Percentiles rank a stretch among this genome's conserved stretches.
phyloP scores from a whole-genome alignment of 2,888 invertebrate species.

The Leptothorax acervorum region DNA sequence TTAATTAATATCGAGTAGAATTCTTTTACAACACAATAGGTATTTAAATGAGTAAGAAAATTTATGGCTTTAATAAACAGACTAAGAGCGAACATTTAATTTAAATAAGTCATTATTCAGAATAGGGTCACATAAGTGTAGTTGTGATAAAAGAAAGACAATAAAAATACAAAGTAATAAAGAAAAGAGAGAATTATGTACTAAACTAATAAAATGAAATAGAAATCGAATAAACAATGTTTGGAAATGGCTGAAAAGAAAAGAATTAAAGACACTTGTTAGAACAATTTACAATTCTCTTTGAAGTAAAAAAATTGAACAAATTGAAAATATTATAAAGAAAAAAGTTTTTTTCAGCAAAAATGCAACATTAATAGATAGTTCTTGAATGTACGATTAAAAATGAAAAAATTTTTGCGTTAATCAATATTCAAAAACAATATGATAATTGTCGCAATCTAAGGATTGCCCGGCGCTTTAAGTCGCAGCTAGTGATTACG shows the following conservation, averaged over 20 bases:
- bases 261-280: too few species aligned
- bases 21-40: not conserved
- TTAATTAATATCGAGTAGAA: not conserved
- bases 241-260: too few species aligned
- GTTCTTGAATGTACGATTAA: not conserved
- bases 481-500: not conserved
- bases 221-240: too few species aligned
- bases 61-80: not conserved
- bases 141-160: too few species aligned
- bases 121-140: too few species aligned
- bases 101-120: too few species aligned
- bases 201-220: too few species aligned
- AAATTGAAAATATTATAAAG: not conserved
- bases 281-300: too few species aligned
- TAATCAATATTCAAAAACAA: conserved; percentile 1
- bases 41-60: not conserved
- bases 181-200: too few species aligned
- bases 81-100: too few species aligned
- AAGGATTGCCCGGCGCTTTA: not conserved
- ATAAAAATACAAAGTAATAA: too few species aligned
- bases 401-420: not conserved
- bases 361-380: not conserved
- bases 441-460: not conserved
- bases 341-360: not conserved
- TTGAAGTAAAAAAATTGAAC: too few species aligned